Conservation (phyloP, 1,140 invertebrate genomes). For the Pogonus chalceus region DNA sequence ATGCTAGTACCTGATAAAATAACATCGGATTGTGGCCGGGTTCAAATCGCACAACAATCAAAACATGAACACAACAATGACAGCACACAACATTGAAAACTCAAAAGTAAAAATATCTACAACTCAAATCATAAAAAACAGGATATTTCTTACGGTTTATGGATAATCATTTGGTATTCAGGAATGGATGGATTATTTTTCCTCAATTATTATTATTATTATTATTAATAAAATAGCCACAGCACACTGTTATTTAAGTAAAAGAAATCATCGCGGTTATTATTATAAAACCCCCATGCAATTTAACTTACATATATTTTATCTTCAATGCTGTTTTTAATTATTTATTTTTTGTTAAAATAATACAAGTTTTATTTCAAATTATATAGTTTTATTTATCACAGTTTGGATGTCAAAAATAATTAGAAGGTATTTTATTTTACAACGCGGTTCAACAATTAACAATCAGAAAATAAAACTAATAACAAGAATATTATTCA, state of each 20-base stretch:
- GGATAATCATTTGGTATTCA: too few relatives aligned
- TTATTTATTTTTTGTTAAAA: not conserved
- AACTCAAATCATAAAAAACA: not conserved
- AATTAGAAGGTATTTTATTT: not conserved
- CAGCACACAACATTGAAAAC: slow-evolving; percentile 4
- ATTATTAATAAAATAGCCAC: too few relatives aligned
- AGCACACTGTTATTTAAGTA: too few relatives aligned
- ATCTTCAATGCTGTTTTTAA: not conserved
- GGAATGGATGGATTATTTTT: too few relatives aligned
- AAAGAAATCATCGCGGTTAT: too few relatives aligned
- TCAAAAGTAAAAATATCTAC: not conserved
- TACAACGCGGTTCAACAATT: not conserved
- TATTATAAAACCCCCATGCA: too few relatives aligned
- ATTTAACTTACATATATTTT: not conserved
- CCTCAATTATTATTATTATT: too few relatives aligned
- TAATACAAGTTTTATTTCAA: not conserved
- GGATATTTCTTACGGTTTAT: too few relatives aligned
- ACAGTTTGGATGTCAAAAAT: slow-evolving; percentile 15
- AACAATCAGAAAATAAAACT: slow-evolving; percentile 17
- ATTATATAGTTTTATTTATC: slow-evolving; percentile 18
- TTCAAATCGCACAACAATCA: not conserved
- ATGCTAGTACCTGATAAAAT: slow-evolving; percentile 30
- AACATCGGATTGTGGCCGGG: slow-evolving; percentile 19
- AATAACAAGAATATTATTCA: too few relatives aligned
- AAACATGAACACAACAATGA: slow-evolving; percentile 6